Base-by-base conservation (phyloP, 2,113 vertebrate species). In the Phrynocephalus versicolor region DNA sequence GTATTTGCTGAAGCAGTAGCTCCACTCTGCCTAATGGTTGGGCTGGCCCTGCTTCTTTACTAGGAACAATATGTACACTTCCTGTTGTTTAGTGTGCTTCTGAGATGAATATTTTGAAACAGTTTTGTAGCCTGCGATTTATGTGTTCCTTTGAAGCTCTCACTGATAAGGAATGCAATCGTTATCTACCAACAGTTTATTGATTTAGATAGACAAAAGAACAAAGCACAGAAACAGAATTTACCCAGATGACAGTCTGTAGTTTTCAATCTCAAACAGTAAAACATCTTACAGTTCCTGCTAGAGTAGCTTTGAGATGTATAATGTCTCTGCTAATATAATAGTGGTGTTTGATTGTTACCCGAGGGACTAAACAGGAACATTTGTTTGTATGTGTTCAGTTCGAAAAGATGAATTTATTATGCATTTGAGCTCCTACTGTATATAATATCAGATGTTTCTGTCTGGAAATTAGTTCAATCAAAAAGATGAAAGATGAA, bases 191-290 rank as follows among this genome's bases (percentile, higher is more conserved):
- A 85, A 84, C 86, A 51, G 51, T 58, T 82, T 86, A 89, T 86
- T 88, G 92, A 91, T 93, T 87, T 81, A 55, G 37, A 85, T 82
- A 89, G 86, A 92, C 76, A 88, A 89, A 92, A 88, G 87, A 92
- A 85, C 51, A 87, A 87, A 92, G 37, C 80, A 23, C 27, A 85
- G 30, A 60, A 85, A 77, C 70, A 86, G 92, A 92, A 65, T 88
- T 86, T 78, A 86, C 89, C 58, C 84, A 45, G 8, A 86, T 60
- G 72, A 80, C n/a, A n/a, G 69, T 71, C 69, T 74, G 57, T 64
- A 25, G 45, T 87, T 91, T 91, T 87, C 69, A 85, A 75, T 81
- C 14, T 78, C 85, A 60, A 85, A 87, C 1, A 0, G 30, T 8
- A 85, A 81, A 81, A 81, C 58, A n/a, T 55, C 70, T 80, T 89